phyloP scores from a whole-genome alignment of 2,113 vertebrate genomes.

The Burhinus oedicnemus region DNA sequence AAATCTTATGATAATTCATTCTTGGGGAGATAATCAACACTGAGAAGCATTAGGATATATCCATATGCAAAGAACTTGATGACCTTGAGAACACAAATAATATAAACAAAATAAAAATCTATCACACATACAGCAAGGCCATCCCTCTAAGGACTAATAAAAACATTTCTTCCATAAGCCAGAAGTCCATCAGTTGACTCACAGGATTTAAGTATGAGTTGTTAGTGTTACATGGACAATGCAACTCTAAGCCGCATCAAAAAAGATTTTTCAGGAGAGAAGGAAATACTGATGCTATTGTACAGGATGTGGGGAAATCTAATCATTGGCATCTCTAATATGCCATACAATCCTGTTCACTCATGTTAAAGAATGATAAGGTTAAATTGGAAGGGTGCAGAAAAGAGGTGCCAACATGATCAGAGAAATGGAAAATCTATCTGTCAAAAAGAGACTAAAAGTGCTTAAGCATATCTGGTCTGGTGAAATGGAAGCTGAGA shows the following conservation, averaged over 20 bases:
- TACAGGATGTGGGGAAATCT: background rate
- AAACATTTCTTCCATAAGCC: background rate
- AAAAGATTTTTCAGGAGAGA: background rate
- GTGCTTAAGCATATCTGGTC: background rate
- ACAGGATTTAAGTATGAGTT: background rate
- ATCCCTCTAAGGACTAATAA: background rate
- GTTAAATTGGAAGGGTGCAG: constrained; percentile 17
- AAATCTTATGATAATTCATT: background rate
- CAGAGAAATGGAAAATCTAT: constrained; percentile 45
- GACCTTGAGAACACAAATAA: background rate
- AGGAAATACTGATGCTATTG: background rate
- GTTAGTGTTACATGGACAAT: background rate
- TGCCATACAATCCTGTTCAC: background rate
- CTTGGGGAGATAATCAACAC: background rate
- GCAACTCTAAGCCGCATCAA: background rate
- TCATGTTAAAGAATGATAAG: constrained; percentile 39
- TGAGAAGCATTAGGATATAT: background rate
- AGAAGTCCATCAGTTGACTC: background rate
- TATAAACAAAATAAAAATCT: background rate
- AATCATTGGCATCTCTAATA: background rate
- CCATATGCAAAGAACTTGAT: background rate
- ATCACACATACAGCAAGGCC: background rate
- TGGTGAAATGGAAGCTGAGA: constrained; percentile 1
- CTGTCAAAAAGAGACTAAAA: constrained; percentile 31
- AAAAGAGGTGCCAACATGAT: constrained; percentile 25